Conservation (phyloP, 2,888 invertebrate species). For the Lasioglossum calceatum region DNA sequence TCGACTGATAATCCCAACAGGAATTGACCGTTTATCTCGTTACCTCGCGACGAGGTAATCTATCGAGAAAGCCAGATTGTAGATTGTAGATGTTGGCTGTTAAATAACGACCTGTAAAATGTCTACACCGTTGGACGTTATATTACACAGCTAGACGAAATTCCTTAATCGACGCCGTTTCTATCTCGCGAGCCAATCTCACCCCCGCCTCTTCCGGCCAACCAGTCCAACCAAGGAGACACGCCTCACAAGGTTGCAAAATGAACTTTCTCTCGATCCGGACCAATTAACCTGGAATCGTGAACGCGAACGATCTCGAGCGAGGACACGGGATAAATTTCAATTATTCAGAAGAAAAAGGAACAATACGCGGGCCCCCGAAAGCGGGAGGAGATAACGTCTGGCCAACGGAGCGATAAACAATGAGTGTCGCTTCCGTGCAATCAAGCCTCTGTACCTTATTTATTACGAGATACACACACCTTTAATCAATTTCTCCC, state of each 20-base stretch:
- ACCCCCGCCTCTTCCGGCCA: conserved; percentile 15
- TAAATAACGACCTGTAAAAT: background rate
- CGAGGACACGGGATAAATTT: conserved; percentile 41
- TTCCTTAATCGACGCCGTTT: background rate
- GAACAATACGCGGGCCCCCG: conserved; percentile 38
- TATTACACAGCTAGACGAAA: background rate
- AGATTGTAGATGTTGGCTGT: too few species aligned
- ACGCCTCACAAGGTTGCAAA: conserved; percentile 34
- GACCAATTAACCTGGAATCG: conserved; percentile 48
- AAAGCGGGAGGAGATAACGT: conserved; percentile 25
- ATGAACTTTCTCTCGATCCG: conserved; percentile 34
- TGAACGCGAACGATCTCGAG: conserved; percentile 5
- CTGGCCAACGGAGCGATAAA: conserved; percentile 37
- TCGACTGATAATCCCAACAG: background rate
- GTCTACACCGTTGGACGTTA: background rate
- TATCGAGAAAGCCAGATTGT: background rate
- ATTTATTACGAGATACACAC: background rate
- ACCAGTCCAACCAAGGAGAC: conserved; percentile 18
- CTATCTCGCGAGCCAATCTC: conserved; percentile 16
- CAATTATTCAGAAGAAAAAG: conserved; percentile 45
- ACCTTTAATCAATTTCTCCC: background rate
- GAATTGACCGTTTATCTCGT: background rate
- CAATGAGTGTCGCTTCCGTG: conserved; percentile 8
- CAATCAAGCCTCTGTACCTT: background rate
- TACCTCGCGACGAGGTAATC: background rate